Conservation (phyloP, 2,797 vertebrate species). For the Monodelphis domestica region DNA sequence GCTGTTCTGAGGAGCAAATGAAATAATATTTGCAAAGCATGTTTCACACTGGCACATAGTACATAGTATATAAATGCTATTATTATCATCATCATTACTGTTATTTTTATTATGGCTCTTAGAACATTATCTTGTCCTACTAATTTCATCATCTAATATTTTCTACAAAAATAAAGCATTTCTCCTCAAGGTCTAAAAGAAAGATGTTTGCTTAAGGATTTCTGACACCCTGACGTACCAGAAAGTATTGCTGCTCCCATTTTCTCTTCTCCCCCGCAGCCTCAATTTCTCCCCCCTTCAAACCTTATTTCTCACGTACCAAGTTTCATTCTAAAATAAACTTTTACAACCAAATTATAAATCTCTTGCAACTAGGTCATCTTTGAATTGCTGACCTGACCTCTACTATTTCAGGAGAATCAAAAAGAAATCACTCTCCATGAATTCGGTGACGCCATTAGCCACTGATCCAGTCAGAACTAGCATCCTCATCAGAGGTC, state of each 20-base stretch:
- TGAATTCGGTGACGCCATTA: conserved; percentile 65
- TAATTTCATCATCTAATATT: background rate
- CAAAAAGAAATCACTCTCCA: conserved; percentile 57
- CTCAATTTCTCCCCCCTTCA: conserved; percentile 3
- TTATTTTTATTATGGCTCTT: background rate
- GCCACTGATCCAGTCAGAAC: conserved; percentile 55
- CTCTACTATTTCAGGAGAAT: conserved; percentile 74
- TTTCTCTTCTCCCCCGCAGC: background rate
- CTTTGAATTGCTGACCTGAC: conserved; percentile 73
- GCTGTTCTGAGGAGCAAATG: background rate
- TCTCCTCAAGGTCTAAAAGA: background rate
- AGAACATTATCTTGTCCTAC: background rate
- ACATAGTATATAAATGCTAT: background rate
- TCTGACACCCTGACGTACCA: background rate
- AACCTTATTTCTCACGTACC: conserved; percentile 41
- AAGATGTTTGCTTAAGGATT: background rate
- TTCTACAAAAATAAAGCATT: background rate
- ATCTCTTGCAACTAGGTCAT: conserved; percentile 68
- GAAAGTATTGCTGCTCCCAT: background rate
- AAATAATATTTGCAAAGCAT: background rate
- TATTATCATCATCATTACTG: background rate
- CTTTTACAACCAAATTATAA: conserved; percentile 70
- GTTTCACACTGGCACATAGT: background rate
- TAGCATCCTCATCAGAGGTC: conserved; percentile 31
- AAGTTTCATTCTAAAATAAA: conserved; percentile 66